Evolutionary conservation across 92 coral and sea anemone species (phyloP).

Genomic region (Palythoa grandiflora): DNA sequence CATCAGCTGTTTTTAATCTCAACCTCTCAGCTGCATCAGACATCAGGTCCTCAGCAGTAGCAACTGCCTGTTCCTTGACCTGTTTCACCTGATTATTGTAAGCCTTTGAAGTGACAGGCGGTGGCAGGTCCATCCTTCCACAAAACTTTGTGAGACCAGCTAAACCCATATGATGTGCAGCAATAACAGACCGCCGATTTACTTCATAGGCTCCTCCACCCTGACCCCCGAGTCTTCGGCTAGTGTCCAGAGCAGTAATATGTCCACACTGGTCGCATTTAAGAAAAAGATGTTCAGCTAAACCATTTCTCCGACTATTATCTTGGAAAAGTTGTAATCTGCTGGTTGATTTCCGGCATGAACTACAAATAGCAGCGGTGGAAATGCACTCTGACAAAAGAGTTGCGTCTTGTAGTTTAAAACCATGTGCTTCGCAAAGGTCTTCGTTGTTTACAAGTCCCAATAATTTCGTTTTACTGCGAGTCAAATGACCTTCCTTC

Average conservation of each 20-base stretch:
- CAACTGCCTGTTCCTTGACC: slow-evolving; percentile 60
- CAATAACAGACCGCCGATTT: slow-evolving; percentile 64
- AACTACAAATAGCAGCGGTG: slow-evolving; percentile 32
- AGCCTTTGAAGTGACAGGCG: slow-evolving; percentile 69
- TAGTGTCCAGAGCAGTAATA: slow-evolving; percentile 54
- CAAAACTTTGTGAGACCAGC: slow-evolving; percentile 67
- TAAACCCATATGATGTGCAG: slow-evolving; percentile 62
- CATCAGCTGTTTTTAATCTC: slow-evolving; percentile 38
- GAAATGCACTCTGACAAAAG: slow-evolving; percentile 31
- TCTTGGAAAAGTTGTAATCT: slow-evolving; percentile 33
- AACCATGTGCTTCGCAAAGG: slow-evolving; percentile 26
- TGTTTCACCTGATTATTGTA: slow-evolving; percentile 69
- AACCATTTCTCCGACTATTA: slow-evolving; percentile 20
- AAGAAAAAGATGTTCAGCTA: slow-evolving; percentile 40
- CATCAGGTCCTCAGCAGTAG: slow-evolving; percentile 64
- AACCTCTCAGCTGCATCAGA: slow-evolving; percentile 68
- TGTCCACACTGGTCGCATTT: slow-evolving; percentile 53
- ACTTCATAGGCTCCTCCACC: slow-evolving; percentile 74
- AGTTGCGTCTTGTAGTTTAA: slow-evolving; percentile 32
- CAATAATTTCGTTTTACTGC: slow-evolving; percentile 12
- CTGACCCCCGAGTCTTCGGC: slow-evolving; percentile 52
- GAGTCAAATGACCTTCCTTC: slow-evolving; percentile 22
- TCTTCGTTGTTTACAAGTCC: slow-evolving; percentile 27
- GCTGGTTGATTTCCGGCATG: slow-evolving; percentile 26
- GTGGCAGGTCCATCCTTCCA: slow-evolving; percentile 74